phyloP scores from a whole-genome alignment of 2,888 invertebrate genomes.

The Caenorhabditis auriculariae region DNA sequence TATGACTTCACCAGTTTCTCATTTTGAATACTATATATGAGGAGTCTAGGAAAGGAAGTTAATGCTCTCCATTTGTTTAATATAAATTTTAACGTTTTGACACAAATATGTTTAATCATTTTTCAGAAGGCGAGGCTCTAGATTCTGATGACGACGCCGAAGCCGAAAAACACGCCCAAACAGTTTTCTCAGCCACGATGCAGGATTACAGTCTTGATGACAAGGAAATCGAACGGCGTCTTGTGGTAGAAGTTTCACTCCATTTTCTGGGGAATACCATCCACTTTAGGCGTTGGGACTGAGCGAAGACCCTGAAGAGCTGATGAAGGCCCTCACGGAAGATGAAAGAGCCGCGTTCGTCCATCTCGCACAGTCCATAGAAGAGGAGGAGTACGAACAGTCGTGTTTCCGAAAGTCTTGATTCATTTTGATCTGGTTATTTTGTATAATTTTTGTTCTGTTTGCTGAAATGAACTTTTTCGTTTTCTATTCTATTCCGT shows the following conservation, averaged over 20 bases:
- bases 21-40: too few relatives aligned
- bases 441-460: neutral
- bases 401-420: slow-evolving; percentile 17
- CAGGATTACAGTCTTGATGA: slow-evolving; percentile 43
- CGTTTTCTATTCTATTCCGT: neutral
- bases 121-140: slow-evolving; percentile 38
- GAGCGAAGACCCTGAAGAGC: slow-evolving; percentile 34
- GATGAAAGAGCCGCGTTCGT: slow-evolving; percentile 40
- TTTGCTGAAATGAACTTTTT: neutral
- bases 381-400: slow-evolving; percentile 9
- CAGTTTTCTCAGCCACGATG: slow-evolving; percentile 28
- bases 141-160: slow-evolving; percentile 55
- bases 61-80: too few relatives aligned
- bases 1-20: too few relatives aligned
- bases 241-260: slow-evolving; percentile 1
- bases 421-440: neutral
- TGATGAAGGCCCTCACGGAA: slow-evolving; percentile 33
- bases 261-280: neutral
- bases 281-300: slow-evolving; percentile 32
- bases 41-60: too few relatives aligned
- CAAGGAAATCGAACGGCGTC: slow-evolving; percentile 26
- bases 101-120: too few relatives aligned
- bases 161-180: slow-evolving; percentile 12
- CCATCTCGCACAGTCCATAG: slow-evolving; percentile 38
- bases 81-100: too few relatives aligned